Percentiles rank a stretch among this genome's conserved stretches.
Conservation (phyloP, 2,113 vertebrate species). For the Daubentonia madagascariensis region DNA sequence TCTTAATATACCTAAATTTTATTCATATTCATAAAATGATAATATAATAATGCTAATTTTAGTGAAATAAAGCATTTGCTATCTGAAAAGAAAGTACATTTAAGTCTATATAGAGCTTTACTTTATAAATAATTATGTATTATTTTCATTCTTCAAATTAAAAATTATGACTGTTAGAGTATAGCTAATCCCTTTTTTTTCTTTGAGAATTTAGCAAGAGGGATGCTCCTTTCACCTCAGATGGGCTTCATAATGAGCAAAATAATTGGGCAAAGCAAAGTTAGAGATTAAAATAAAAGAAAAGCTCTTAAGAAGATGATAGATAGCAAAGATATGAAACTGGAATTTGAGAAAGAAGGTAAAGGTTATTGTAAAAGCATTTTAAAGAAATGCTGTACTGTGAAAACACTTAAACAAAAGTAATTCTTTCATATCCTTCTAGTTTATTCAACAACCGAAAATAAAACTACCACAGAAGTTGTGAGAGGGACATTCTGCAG, state of each 20-base stretch:
- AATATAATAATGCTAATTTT: constrained; percentile 31
- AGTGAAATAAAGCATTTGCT: constrained; percentile 27
- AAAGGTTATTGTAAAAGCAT: neutral
- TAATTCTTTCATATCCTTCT: neutral
- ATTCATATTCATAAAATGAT: neutral
- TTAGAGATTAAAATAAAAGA: neutral
- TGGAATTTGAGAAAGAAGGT: constrained; percentile 6
- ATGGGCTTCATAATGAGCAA: neutral
- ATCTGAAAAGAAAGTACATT: constrained; percentile 24
- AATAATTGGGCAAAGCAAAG: constrained; percentile 11
- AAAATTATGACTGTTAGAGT: neutral
- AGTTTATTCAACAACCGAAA: constrained; percentile 29
- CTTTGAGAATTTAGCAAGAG: constrained; percentile 7
- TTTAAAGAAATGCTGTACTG: neutral
- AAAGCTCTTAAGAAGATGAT: neutral
- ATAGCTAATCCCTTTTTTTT: neutral
- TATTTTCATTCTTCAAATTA: constrained; percentile 46
- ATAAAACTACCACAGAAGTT: neutral
- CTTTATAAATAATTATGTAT: constrained; percentile 9
- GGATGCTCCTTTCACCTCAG: neutral
- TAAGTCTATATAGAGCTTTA: neutral
- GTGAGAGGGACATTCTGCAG: neutral
- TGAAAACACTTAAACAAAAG: neutral
- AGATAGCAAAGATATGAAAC: neutral
- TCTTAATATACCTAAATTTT: neutral